These are phyloP conservation scores for Amphimallon solstitiale DNA, from an alignment of 2,888 invertebrate genomes.

Conservation along the genomic window DNA sequence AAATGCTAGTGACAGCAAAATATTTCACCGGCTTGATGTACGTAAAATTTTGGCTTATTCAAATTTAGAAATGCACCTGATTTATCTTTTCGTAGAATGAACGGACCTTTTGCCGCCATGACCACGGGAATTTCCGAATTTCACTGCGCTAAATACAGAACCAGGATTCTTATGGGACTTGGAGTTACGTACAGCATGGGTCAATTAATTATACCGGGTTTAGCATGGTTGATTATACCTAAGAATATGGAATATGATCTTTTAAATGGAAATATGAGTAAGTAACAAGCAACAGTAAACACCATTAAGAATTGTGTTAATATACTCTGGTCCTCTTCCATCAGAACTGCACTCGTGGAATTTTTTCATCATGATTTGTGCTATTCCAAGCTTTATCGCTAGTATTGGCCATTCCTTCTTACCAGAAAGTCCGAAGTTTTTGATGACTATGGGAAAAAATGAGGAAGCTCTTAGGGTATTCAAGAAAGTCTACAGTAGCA, in stretches of 20 bases:
- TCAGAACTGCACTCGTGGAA: conserved; percentile 72
- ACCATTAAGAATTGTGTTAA: neutral
- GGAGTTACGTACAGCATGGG: conserved; percentile 75
- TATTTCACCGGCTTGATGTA: conserved; percentile 80
- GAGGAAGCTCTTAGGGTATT: conserved; percentile 74
- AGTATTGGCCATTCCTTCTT: conserved; percentile 70
- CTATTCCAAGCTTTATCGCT: conserved; percentile 74
- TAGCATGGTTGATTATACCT: conserved; percentile 80
- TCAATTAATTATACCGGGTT: conserved; percentile 71
- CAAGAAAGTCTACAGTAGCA: conserved; percentile 71
- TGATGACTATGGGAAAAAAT: conserved; percentile 75
- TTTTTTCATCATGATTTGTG: conserved; percentile 69
- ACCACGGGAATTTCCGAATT: conserved; percentile 79
- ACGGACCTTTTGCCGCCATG: conserved; percentile 79
- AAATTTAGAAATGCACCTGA: neutral
- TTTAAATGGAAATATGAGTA: conserved; percentile 59
- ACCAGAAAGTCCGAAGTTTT: conserved; percentile 84
- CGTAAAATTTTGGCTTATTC: conserved; percentile 56
- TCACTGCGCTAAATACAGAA: conserved; percentile 73
- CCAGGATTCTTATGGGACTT: conserved; percentile 72
- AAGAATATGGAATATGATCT: conserved; percentile 66
- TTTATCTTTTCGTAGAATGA: conserved; percentile 63
- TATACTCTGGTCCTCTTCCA: neutral
- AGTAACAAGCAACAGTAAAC: conserved; percentile 28
- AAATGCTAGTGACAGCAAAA: conserved; percentile 73